A percentile compares a stretch with the other conserved stretches of the same genome.
Evolutionary conservation across 2,113 vertebrate genomes (phyloP).

Genomic region (Hippopotamus amphibius): DNA sequence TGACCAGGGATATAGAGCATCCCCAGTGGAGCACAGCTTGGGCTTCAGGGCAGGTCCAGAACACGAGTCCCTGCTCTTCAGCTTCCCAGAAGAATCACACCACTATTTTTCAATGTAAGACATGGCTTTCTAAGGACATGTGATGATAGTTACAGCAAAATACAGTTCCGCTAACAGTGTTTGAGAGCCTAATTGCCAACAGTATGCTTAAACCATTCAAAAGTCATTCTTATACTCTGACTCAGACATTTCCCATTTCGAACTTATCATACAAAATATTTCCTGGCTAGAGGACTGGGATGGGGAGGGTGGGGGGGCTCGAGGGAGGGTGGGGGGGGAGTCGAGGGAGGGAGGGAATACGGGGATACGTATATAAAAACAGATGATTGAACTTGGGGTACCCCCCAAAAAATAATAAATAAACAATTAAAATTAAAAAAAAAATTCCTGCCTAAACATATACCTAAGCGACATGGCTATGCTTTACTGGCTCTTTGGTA

Average conservation of each 20-base stretch:
- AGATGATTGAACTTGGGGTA: too few species aligned
- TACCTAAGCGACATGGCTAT: not conserved
- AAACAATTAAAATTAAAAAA: too few species aligned
- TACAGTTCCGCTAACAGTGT: not conserved
- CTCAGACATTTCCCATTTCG: not conserved
- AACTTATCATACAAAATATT: not conserved
- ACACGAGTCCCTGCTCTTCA: too few species aligned
- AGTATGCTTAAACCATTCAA: not conserved
- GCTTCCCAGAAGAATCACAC: not conserved
- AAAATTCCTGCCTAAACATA: not conserved
- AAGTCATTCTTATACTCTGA: not conserved
- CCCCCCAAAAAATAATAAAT: too few species aligned
- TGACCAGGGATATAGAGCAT: not conserved
- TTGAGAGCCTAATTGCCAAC: not conserved
- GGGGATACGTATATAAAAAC: too few species aligned
- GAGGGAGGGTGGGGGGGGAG: too few species aligned
- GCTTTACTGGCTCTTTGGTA: not conserved
- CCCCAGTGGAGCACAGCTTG: not conserved
- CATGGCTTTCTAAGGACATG: not conserved
- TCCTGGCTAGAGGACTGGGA: too few species aligned
- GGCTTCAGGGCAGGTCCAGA: not conserved
- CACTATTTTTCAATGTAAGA: not conserved
- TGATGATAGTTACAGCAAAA: not conserved
- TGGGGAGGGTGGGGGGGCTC: too few species aligned
- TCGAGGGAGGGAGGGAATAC: too few species aligned